phyloP scores from a whole-genome alignment of 2,113 vertebrate species.

The Opisthocomus hoazin region DNA sequence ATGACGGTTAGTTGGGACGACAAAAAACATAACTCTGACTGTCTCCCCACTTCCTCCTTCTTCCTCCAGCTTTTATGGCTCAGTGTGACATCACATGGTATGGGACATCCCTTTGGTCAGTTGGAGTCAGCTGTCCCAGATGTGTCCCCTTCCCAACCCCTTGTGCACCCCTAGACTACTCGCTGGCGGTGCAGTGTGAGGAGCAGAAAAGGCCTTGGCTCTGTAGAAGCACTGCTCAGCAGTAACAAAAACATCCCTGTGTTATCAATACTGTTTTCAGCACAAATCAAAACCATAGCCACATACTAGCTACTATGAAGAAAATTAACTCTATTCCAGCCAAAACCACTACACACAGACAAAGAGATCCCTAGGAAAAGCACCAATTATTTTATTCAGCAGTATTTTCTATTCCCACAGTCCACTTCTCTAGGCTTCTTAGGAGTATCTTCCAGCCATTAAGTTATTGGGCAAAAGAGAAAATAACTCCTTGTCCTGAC shows the following conservation, averaged over 20 bases:
- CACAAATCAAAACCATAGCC: background rate
- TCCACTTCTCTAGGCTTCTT: background rate
- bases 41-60: background rate
- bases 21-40: fast-evolving
- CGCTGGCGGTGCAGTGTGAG: background rate
- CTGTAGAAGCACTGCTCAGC: background rate
- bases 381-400: background rate
- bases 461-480: background rate
- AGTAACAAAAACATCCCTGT: background rate
- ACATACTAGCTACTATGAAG: background rate
- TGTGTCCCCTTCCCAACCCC: background rate
- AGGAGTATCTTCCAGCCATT: background rate
- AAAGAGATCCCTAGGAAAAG: background rate
- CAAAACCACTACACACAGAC: background rate
- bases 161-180: background rate
- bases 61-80: background rate
- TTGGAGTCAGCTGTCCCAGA: background rate
- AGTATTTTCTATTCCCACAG: background rate
- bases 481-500: background rate
- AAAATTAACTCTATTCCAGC: background rate
- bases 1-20: background rate
- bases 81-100: fast-evolving
- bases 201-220: background rate
- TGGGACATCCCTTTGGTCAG: background rate
- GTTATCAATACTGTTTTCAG: background rate